Base-by-base conservation (phyloP, 2,797 vertebrate genomes). In the Loriculus beryllinus region DNA sequence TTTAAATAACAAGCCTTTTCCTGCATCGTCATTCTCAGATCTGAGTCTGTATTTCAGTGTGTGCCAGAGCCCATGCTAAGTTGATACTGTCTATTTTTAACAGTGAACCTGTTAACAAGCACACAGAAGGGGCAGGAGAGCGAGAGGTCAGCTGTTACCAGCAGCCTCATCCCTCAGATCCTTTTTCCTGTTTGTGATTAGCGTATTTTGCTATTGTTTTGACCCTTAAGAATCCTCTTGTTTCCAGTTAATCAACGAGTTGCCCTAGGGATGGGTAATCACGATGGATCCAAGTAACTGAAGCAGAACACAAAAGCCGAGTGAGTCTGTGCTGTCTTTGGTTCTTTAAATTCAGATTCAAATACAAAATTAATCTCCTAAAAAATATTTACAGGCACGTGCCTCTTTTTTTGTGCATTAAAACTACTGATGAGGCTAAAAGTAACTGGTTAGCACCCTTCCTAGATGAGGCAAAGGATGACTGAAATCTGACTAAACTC, bases 231-330 rank as follows among this genome's bases (percentile, higher is more conserved):
- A 88, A 92, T 93, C 67, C 49, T 82, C 59, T 65, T 67, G 14
- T 82, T 95, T 77, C 68, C 68, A 89, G 62, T 92, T 88, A 86
- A 81, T 88, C 59, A 87, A 48, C 21, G 70, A 90, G 35, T 69
- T 35, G 45, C 67, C 84, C 70, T 22, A 63, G 85, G 80, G 76
- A 22, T 54, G 20, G 65, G 8, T 75, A 62, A 47, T 92, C 19
- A 0, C 9, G 1, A 39, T 68, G 62, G 49, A 56, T 89, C 60
- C 12, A 0, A 65, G 45, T 77, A 65, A 70, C 45, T 81, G 63
- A 69, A 88, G 57, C 12, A 54, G 47, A 75, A 72, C 33, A 54
- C 16, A 65, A 74, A 94, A 89, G 40, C 33, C 48, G 70, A 82
- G 29, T 9, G 33, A 54, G n/a, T 31, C 52, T 48, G 8, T 75